These are phyloP conservation scores for Dolomedes plantarius DNA, from an alignment of 2,888 invertebrate genomes.

Conservation along the genomic window DNA sequence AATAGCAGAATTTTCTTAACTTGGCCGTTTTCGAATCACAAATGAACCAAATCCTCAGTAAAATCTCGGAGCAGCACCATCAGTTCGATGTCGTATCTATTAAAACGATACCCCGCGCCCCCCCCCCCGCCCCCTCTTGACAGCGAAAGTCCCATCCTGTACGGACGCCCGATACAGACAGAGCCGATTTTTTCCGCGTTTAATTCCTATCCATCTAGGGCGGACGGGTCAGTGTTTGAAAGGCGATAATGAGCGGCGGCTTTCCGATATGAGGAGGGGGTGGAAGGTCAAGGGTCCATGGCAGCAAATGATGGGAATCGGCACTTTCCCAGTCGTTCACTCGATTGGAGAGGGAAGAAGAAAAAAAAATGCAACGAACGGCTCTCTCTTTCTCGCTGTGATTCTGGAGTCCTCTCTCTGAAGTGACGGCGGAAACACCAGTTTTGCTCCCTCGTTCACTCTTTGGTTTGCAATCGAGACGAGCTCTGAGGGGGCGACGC, in stretches of 20 bases:
- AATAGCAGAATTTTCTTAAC: no score
- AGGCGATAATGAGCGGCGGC: conserved; percentile 24
- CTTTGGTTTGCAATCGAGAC: neutral
- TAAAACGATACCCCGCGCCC: neutral
- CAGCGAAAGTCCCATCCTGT: neutral
- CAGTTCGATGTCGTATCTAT: no score
- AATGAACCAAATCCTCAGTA: no score
- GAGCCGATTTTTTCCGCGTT: no score
- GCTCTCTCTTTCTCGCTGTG: no score
- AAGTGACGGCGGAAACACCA: neutral
- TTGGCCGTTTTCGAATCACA: no score
- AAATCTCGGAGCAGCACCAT: no score
- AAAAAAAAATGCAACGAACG: conserved; percentile 40
- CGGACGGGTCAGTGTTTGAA: conserved; percentile 13
- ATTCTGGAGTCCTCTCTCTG: neutral
- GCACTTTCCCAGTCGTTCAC: conserved; percentile 56
- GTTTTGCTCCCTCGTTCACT: no score
- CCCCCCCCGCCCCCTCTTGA: no score
- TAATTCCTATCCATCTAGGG: no score
- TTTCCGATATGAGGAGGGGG: conserved; percentile 27
- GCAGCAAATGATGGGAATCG: conserved; percentile 66
- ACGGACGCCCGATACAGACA: no score
- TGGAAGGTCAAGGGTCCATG: conserved; percentile 50
- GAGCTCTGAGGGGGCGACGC: neutral
- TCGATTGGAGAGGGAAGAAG: conserved; percentile 47